Base-by-base conservation (phyloP, 2,888 invertebrate genomes). In the Chrysolina haemoptera region DNA sequence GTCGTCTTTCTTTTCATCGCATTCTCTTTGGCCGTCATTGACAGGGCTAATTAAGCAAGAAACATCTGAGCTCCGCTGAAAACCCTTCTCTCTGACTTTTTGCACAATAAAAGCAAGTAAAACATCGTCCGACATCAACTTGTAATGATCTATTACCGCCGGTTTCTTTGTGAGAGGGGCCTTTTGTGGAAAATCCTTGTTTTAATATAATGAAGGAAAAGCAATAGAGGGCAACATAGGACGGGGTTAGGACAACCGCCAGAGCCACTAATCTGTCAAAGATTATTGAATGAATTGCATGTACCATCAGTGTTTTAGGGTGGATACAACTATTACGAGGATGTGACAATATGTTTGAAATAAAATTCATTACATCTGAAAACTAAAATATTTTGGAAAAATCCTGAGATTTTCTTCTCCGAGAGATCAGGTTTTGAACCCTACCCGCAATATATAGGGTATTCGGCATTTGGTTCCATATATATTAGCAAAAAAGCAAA, bases 81-180 rank as follows among this genome's bases (percentile, higher is more conserved):
- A 68, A 53, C 50, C 62, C 67, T 63, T 50, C 40, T 46, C 46
- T 74, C 65, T 69, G 75, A 75, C 75, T 71, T 72, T 62, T 62
- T 62, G 62, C 35, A 62, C 53, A 71, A 76, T 66, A 70, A 72
- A 74, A 72, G 64, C 70, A 72, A 66, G 73, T 65, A 65, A 67
- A 73, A 70, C 73, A 55, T 64, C 62, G 69, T 48, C 68, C 40
- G 68, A 73, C 74, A 72, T 77, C 73, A 75, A 70, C 68, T 71
- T 73, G 71, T 76, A 77, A 77, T 73, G 75, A 77, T 75, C 77
- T 77, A 75, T 75, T 71, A 75, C 67, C 64, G 68, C 67, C 48
- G 71, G 65, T 70, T 76, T 70, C 74, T 76, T 78, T 78, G 73
- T 69, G 70, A 76, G 68, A 71, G 67, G 64, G 41, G 70, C 63